Conservation (phyloP, 1,140 invertebrate genomes). For the Sitophilus oryzae region DNA sequence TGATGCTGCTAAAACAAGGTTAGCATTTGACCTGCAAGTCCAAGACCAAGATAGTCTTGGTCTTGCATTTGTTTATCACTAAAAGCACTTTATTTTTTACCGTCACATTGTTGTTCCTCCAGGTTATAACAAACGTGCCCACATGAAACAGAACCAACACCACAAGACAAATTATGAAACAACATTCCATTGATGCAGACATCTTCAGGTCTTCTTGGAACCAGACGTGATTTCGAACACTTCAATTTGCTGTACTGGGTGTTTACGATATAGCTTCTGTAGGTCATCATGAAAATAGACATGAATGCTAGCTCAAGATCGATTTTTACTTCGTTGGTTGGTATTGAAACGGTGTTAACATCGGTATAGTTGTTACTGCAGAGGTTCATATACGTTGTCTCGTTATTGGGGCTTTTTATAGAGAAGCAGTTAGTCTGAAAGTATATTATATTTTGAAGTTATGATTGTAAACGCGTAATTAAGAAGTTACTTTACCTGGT, state of each 20-base stretch:
- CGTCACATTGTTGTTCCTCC: constrained; percentile 13
- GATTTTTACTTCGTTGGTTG: not conserved
- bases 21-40: too few species aligned
- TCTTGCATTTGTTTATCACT: too few species aligned
- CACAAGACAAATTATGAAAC: not conserved
- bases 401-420: not conserved
- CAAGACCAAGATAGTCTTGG: too few species aligned
- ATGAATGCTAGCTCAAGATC: not conserved
- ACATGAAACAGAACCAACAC: not conserved
- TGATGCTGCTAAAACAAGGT: too few species aligned
- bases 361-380: constrained; percentile 3
- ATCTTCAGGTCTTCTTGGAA: not conserved
- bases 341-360: not conserved
- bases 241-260: constrained; percentile 1
- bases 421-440: constrained; percentile 1
- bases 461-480: too few species aligned
- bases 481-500: not conserved
- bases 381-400: not conserved
- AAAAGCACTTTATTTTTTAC: not conserved
- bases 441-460: too few species aligned
- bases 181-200: constrained; percentile 1
- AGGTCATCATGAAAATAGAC: not conserved
- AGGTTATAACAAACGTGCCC: constrained; percentile 10
- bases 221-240: constrained; percentile 1
- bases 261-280: constrained; percentile 9